Evolutionary conservation across 23 tunicate genomes (phyloP).

Genomic region (Ciona savignyi): DNA sequence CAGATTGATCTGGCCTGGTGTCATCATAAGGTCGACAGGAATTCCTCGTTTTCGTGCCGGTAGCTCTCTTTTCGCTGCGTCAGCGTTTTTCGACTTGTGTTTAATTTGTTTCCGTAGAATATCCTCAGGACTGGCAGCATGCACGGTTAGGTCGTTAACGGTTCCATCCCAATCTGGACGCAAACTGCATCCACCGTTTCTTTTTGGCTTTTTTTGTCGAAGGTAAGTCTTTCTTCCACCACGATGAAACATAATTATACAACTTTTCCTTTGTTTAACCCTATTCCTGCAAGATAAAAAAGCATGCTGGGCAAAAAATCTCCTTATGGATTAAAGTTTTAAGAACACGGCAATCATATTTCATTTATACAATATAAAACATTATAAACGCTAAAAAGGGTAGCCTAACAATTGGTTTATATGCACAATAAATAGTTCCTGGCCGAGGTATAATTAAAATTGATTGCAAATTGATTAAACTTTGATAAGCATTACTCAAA

Average conservation of each 20-base stretch:
- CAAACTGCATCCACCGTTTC: slow-evolving; percentile 1
- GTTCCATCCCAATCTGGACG: slow-evolving; percentile 93
- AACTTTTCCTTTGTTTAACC: too few relatives aligned
- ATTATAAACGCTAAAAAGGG: too few relatives aligned
- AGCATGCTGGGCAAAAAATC: too few relatives aligned
- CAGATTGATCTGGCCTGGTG: slow-evolving; percentile 77
- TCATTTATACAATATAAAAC: too few relatives aligned
- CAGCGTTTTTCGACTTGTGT: slow-evolving; percentile 86
- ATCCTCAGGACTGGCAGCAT: slow-evolving; percentile 83
- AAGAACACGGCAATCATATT: too few relatives aligned
- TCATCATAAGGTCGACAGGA: slow-evolving; percentile 57
- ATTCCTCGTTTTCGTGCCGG: slow-evolving; percentile 53
- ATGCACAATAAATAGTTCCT: too few relatives aligned
- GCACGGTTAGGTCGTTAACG: slow-evolving; percentile 66
- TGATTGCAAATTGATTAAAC: too few relatives aligned
- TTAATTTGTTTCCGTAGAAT: slow-evolving; percentile 45
- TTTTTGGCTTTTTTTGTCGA: slow-evolving; percentile 2
- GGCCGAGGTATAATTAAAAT: too few relatives aligned
- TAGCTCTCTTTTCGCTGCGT: slow-evolving; percentile 63
- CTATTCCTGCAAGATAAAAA: too few relatives aligned
- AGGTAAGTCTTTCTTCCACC: neutral
- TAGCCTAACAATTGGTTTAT: too few relatives aligned
- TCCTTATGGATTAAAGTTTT: too few relatives aligned
- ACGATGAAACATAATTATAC: slow-evolving; percentile 5
- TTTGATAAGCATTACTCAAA: too few relatives aligned